A percentile compares a stretch with the other conserved stretches of the same genome.
These are phyloP conservation scores for Euspilapteryx auroguttella DNA, from an alignment of 2,888 invertebrate species.

Conservation along the genomic window DNA sequence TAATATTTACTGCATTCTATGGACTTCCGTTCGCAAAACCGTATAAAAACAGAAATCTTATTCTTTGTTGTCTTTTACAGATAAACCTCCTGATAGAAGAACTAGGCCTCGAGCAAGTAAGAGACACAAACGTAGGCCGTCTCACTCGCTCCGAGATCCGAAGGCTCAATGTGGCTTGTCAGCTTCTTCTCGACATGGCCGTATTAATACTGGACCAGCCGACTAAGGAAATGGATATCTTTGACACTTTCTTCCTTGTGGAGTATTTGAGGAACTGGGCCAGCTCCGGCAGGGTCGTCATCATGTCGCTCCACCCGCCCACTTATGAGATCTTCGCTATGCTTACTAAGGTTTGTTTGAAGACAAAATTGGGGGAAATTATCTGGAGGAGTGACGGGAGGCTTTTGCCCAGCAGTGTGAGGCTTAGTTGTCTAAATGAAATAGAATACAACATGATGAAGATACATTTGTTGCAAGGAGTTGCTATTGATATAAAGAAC, in stretches of 20 bases:
- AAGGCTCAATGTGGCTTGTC: conserved; percentile 86
- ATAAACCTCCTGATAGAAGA: conserved; percentile 90
- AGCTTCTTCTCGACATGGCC: conserved; percentile 83
- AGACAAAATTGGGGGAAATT: background rate
- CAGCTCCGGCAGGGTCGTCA: conserved; percentile 76
- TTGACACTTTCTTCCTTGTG: conserved; percentile 93
- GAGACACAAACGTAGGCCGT: conserved; percentile 81
- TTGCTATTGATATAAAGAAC: too few species aligned
- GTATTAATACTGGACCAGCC: conserved; percentile 88
- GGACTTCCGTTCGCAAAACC: too few species aligned
- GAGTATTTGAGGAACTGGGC: conserved; percentile 95
- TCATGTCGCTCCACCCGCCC: conserved; percentile 90
- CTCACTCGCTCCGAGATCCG: conserved; percentile 87
- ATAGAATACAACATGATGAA: too few species aligned
- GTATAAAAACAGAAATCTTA: too few species aligned
- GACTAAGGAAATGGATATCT: conserved; percentile 88
- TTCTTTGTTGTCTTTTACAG: too few species aligned
- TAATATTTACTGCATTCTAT: too few species aligned
- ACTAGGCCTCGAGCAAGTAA: conserved; percentile 85
- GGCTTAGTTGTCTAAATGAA: too few species aligned
- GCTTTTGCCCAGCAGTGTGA: too few species aligned
- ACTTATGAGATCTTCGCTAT: conserved; percentile 95
- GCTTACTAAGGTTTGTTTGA: conserved; percentile 70
- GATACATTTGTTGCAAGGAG: too few species aligned
- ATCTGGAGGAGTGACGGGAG: background rate